Base-by-base conservation (phyloP, 2,888 invertebrate genomes). In the Mythimna impura region DNA sequence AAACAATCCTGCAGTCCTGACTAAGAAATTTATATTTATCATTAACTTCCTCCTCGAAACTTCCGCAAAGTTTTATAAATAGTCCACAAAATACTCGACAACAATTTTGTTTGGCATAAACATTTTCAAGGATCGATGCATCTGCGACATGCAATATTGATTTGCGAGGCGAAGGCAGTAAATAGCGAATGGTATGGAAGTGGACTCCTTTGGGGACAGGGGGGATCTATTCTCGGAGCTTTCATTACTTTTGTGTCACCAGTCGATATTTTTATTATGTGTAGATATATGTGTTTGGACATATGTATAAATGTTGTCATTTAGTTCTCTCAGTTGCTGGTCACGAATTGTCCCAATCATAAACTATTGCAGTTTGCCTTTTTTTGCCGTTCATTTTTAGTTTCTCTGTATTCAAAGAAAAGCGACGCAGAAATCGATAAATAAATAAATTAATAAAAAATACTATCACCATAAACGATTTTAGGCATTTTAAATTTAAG, bases 71-170 rank as follows among this genome's bases (percentile, higher is more conserved):
- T 82, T 82, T 82, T 54, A 78, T 67, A 83, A 80, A 80, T 69
- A 73, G 71, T 68, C 50, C 58, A 71, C 43, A 64, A 73, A 79
- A 76, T 80, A 58, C 58, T 76, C 55, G 54, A 68, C 74, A 79
- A 73, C 80, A 87, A 89, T 87, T 90, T 88, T 86, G 87, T 90
- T 90, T 87, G 83, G 78, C 81, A 87, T 86, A 86, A 87, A 90
- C 91, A 88, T 89, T 90, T 87, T 86, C 84, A 85, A 86, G 86
- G 82, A 82, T 88, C 89, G 82, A 86, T 91, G 91, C 94, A 92
- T 91, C 92, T 91, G 92, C 91, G 91, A 91, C 91, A 89, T 89
- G 89, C 90, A 87, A 89, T 94, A 94, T 95, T 94, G 95, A 95
- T 95, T 95, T 88, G 91, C 86, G 86, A 91, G 90, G 89, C 91